Conservation (phyloP, 2,797 vertebrate species). For the Pipistrellus nathusii region DNA sequence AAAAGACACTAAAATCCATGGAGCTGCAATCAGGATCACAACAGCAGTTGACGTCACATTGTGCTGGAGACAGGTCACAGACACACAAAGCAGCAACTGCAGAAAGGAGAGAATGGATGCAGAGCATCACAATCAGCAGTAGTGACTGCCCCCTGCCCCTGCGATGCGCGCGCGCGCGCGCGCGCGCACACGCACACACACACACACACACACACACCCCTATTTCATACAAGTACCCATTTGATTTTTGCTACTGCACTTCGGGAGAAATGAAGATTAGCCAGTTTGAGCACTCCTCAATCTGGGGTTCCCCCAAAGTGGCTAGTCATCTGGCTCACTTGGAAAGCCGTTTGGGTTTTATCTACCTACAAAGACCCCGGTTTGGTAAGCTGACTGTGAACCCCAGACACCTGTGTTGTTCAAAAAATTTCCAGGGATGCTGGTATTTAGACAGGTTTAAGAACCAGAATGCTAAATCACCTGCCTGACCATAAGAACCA, state of each 20-base stretch:
- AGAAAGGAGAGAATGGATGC: neutral
- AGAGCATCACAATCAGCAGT: neutral
- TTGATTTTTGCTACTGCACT: neutral
- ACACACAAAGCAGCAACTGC: conserved; percentile 88
- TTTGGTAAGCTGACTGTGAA: neutral
- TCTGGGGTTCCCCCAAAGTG: neutral
- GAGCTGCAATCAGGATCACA: conserved; percentile 91
- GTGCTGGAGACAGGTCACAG: conserved; percentile 88
- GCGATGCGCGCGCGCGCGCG: neutral
- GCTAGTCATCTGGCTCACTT: neutral
- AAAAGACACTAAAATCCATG: conserved; percentile 88
- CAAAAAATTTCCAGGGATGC: neutral
- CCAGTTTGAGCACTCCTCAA: neutral
- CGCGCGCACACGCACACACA: no score
- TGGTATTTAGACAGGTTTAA: neutral
- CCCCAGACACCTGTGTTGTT: neutral
- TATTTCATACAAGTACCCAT: neutral
- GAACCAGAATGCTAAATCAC: neutral
- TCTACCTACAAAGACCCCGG: neutral
- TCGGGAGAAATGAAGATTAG: neutral
- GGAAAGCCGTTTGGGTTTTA: neutral
- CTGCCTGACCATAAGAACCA: neutral
- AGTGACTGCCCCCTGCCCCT: conserved; percentile 20
- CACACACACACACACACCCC: neutral
- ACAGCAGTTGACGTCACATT: conserved; percentile 93